Evolutionary conservation across 2,888 invertebrate genomes (phyloP).

Genomic region (Ichneumoninae sp.): DNA sequence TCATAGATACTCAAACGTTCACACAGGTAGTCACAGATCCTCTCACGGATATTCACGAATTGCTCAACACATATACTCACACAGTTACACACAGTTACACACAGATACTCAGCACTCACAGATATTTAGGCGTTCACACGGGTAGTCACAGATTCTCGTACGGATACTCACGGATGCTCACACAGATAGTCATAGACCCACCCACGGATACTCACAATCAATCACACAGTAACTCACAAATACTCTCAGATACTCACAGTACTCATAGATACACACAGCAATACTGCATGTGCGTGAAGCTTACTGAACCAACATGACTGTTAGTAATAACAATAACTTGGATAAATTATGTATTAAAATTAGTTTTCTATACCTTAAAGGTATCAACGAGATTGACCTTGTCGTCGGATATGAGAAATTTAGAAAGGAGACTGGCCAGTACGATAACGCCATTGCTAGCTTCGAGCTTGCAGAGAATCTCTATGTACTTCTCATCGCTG

Average conservation of each 20-base stretch:
- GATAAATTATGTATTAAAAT: background rate
- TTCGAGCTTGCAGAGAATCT: slow-evolving; percentile 84
- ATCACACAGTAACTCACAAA: background rate
- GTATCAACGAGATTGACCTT: slow-evolving; percentile 84
- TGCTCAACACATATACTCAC: background rate
- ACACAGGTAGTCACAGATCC: no score
- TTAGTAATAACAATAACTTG: background rate
- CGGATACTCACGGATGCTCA: no score
- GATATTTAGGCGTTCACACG: no score
- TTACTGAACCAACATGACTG: no score
- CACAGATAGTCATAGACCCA: no score
- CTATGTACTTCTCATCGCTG: slow-evolving; percentile 85
- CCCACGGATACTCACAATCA: no score
- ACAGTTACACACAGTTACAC: background rate
- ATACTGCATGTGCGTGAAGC: no score
- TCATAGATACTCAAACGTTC: no score
- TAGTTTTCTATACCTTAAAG: slow-evolving; percentile 85
- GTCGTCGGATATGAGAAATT: slow-evolving; percentile 85
- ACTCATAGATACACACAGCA: no score
- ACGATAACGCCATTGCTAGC: slow-evolving; percentile 87
- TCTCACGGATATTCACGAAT: no score
- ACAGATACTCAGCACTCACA: background rate
- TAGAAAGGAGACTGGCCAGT: slow-evolving; percentile 88
- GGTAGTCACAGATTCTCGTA: no score
- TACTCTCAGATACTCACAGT: background rate